phyloP scores from a whole-genome alignment of 2,113 vertebrate genomes.

The Misgurnus mizolepis region DNA sequence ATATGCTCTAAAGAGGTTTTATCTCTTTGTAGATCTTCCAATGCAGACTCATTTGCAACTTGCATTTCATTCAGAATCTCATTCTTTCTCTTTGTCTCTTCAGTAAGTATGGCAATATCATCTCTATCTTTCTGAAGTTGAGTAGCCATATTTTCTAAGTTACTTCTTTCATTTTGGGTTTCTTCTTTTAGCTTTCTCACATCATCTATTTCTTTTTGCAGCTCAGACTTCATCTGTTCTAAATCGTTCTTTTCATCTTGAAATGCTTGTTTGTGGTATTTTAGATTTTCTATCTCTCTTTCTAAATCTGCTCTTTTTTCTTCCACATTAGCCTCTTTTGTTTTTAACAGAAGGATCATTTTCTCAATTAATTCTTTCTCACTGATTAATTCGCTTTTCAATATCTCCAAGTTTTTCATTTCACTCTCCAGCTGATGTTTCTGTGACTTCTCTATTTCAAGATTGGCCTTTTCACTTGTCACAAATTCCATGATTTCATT shows the following conservation, averaged over 20 bases:
- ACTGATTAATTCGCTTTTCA: neutral
- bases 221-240: conserved; percentile 18
- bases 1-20: conserved; percentile 18
- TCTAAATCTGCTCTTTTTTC: conserved; percentile 3
- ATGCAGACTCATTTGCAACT: neutral
- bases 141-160: conserved; percentile 13
- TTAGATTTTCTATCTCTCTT: neutral
- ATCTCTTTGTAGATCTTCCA: neutral
- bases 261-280: conserved; percentile 1
- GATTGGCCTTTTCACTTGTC: neutral
- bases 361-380: conserved; percentile 2
- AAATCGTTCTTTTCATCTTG: neutral
- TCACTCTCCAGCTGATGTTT: neutral
- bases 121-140: conserved; percentile 3
- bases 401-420: neutral
- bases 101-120: neutral
- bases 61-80: conserved; percentile 5
- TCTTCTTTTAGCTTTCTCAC: conserved; percentile 41
- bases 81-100: neutral
- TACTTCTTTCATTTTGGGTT: conserved; percentile 22
- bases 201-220: neutral
- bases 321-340: neutral
- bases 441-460: conserved; percentile 31
- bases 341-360: neutral
- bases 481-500: conserved; percentile 46